These are phyloP conservation scores for Panthera leo DNA, from an alignment of 2,113 vertebrate genomes.

Conservation along the genomic window DNA sequence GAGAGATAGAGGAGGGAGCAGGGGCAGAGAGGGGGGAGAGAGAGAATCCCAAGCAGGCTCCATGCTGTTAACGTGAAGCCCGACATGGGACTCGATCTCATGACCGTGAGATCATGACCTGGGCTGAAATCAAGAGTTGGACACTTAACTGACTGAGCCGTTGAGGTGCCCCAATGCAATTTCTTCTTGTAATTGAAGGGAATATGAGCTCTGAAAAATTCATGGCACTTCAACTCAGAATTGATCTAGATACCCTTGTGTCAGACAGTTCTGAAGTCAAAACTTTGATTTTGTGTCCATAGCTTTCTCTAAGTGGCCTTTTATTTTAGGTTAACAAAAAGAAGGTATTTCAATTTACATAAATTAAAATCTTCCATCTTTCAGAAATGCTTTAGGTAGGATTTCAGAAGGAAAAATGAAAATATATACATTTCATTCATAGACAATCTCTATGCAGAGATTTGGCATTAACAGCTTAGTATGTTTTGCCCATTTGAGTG, in stretches of 20 bases:
- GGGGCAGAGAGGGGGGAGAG: too few species aligned
- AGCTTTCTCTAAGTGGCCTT: background rate
- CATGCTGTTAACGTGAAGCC: too few species aligned
- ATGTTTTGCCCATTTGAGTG: background rate
- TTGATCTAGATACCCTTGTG: background rate
- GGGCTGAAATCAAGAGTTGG: too few species aligned
- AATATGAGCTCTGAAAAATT: background rate
- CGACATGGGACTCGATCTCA: too few species aligned
- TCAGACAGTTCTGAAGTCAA: background rate
- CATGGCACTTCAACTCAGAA: background rate
- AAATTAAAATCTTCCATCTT: background rate
- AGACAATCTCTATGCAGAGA: background rate
- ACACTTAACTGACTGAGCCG: too few species aligned
- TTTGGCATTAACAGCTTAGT: background rate
- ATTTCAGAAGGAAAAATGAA: conserved; percentile 34
- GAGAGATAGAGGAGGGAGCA: too few species aligned
- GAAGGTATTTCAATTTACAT: background rate
- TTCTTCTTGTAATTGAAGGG: background rate
- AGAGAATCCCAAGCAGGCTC: too few species aligned
- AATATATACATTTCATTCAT: background rate
- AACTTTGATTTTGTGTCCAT: background rate
- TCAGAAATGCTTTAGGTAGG: background rate
- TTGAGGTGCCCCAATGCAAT: background rate
- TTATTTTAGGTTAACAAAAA: conserved; percentile 25
- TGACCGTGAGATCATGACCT: too few species aligned